These are phyloP conservation scores for Phyllotreta striolata DNA, from an alignment of 2,888 invertebrate species.

Conservation along the genomic window DNA sequence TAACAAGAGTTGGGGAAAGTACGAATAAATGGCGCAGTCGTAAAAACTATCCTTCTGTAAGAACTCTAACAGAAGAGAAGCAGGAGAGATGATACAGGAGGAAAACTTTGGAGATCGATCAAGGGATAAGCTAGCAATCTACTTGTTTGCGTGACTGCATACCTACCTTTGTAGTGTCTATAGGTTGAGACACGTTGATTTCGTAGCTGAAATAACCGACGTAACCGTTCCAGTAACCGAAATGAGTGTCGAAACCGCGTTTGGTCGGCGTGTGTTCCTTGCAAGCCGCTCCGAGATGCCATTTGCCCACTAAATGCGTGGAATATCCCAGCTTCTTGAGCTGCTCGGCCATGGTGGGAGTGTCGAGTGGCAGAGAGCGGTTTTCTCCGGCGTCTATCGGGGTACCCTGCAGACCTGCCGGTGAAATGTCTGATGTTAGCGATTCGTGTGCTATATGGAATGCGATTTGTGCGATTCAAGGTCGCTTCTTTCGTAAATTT, in stretches of 20 bases:
- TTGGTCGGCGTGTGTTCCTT: slow-evolving; percentile 72
- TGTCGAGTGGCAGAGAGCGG: slow-evolving; percentile 70
- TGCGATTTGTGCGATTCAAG: too few relatives aligned
- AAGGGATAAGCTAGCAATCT: too few relatives aligned
- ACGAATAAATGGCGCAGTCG: too few relatives aligned
- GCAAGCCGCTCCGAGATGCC: slow-evolving; percentile 82
- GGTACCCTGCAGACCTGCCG: slow-evolving; percentile 67
- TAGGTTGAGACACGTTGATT: slow-evolving; percentile 19
- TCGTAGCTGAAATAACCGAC: slow-evolving; percentile 75
- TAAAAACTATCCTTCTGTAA: too few relatives aligned
- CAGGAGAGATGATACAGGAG: too few relatives aligned
- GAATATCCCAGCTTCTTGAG: slow-evolving; percentile 72
- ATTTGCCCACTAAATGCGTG: slow-evolving; percentile 83
- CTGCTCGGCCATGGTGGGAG: slow-evolving; percentile 66
- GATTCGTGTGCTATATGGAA: too few relatives aligned
- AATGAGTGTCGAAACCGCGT: slow-evolving; percentile 77
- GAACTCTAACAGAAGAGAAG: too few relatives aligned
- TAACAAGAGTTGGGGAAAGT: too few relatives aligned
- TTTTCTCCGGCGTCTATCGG: slow-evolving; percentile 74
- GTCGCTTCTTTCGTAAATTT: too few relatives aligned
- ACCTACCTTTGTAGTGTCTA: slow-evolving; percentile 32
- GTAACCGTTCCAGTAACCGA: slow-evolving; percentile 63
- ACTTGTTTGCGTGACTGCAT: not conserved
- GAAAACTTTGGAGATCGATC: not conserved
- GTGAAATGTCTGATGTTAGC: not conserved